These are phyloP conservation scores for Synergus umbraculus DNA, from an alignment of 2,888 invertebrate genomes.

Conservation along the genomic window DNA sequence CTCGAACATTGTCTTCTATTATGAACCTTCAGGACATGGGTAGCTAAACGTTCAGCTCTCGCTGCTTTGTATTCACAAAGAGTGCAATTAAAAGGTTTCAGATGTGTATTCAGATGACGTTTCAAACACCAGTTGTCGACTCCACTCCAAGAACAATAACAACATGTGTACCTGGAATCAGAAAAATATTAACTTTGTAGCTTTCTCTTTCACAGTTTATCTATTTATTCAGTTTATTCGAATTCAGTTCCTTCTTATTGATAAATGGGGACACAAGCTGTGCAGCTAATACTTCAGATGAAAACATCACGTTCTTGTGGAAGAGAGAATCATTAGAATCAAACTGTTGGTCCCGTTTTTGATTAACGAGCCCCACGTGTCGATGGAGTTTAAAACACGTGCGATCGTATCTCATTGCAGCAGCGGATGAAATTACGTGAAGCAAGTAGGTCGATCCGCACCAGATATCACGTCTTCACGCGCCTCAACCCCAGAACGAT, in stretches of 20 bases:
- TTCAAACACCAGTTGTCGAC: conserved; percentile 96
- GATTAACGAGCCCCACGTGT: conserved; percentile 33
- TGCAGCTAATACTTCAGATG: conserved; percentile 13
- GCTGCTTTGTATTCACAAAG: conserved; percentile 96
- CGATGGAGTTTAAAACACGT: conserved; percentile 18
- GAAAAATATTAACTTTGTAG: neutral
- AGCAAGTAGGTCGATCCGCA: neutral
- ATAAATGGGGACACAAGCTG: conserved; percentile 31
- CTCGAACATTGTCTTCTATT: conserved; percentile 94
- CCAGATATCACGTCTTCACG: neutral
- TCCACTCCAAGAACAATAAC: conserved; percentile 95
- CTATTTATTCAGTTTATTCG: neutral
- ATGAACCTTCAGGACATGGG: conserved; percentile 94
- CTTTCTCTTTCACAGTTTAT: neutral
- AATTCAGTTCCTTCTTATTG: neutral
- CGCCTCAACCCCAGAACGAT: neutral
- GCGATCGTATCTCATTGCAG: neutral
- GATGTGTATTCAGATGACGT: conserved; percentile 93
- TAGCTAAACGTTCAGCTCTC: conserved; percentile 91
- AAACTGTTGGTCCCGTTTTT: neutral
- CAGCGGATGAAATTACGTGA: neutral
- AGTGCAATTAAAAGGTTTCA: conserved; percentile 93
- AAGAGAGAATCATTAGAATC: conserved; percentile 11
- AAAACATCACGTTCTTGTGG: conserved; percentile 1
- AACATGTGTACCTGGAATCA: conserved; percentile 85